Evolutionary conservation across 1,140 invertebrate genomes (phyloP), one percentile per base, ranked within the genome.

Genomic region (Eumaeus atala): DNA sequence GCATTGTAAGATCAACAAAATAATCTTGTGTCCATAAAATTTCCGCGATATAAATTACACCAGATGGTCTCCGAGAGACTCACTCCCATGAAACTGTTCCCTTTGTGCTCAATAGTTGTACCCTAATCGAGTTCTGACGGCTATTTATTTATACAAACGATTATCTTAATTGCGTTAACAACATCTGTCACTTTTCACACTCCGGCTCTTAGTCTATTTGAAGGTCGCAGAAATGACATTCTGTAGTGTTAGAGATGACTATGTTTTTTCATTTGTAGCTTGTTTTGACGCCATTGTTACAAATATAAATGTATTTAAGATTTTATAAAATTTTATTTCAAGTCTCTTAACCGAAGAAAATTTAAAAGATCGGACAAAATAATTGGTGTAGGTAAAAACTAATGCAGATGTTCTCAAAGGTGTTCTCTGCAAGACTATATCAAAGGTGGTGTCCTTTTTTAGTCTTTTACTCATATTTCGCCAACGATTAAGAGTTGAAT

Each of bases 91-190:
- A 47, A 28, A 6, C 59, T 51, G 57, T 56, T 67, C 67, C 70
- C 64, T 65, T 52, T 66, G 57, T 44, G 54, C 58, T 54, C 64
- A 58, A 70, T 74, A 74, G 67, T 77, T 65, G 72, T 21, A 54
- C 71, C 74, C 72, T 76, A 78, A 79, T 77, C 73, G 75, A 67
- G 72, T 78, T 77, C 67, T 66, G 66, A 72, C 71, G 62, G 72
- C 74, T 77, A 82, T 81, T 80, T 85, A 85, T 85, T 85, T 85
- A 81, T 80, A 72, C 68, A 72, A 74, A 74, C 74, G 72, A 84
- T 85, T 78, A 82, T 81, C 74, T 71, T 77, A 84, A 83, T 83
- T 85, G 78, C 80, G 72, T 83, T 85, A 83, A 75, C 72, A 74
- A 67, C 82, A 85, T 77, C 78, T 85, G 82, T 64, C 70, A 68